Evolutionary conservation across 2,888 invertebrate species (phyloP), one percentile per base, ranked within the genome.

Genomic region (Ornithoptera priamus): DNA sequence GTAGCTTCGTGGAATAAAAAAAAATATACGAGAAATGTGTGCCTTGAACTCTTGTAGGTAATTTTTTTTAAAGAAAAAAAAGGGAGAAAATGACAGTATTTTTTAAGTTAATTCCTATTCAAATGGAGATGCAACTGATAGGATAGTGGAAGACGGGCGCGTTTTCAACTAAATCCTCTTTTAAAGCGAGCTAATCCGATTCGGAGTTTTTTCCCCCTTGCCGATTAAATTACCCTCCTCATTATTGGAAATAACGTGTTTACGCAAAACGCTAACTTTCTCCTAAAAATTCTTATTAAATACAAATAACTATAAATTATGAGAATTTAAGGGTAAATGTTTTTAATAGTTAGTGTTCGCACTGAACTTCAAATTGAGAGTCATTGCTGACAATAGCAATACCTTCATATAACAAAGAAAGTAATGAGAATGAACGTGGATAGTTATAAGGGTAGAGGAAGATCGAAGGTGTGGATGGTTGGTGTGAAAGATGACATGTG

Each of bases 121-220:
- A 70, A 70, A 70, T 63, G 63, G 67, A 70, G 70, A 70, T 70
- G 70, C 70, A 70, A 67, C 66, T 70, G 70, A 70, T 70, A 70
- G 70, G 70, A 70, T 70, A 70, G 70, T 67, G 56, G 60, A 58
- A 30, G 63, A 64, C 42, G 59, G 59, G 63, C 63, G 67, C 59
- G 60, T 70, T 70, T 70, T 67, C 59, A 64, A 70, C 53, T 70
- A 65, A 70, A 70, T 70, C 70, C 70, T 70, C 75, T 68, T 72
- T 74, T 74, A 77, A 77, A 72, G 75, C 71, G 65, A 62, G 69
- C 67, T 76, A 76, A 75, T 73, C 74, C 73, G 76, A 75, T 76
- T 74, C 73, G 73, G 73, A 12, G 4, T 12, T 73, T 72, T 70
- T 58, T 69, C 74, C 74, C 74, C 76, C 74, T 53, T 63, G 50